phyloP scores from a whole-genome alignment of 1,140 invertebrate genomes.

The Hetaerina americana region DNA sequence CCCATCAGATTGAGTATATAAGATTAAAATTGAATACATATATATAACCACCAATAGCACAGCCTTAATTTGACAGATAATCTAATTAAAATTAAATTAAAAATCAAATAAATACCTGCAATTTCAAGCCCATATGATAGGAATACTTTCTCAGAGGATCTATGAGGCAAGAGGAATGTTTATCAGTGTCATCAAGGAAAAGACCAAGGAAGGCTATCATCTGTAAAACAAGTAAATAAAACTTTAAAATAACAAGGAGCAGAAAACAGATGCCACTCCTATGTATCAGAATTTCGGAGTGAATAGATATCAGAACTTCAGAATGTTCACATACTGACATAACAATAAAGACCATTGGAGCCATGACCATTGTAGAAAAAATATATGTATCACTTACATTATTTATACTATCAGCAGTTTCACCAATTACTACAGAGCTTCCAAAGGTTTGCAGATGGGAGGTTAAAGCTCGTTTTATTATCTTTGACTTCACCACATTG shows the following conservation, averaged over 20 bases:
- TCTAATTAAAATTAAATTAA: too few species aligned
- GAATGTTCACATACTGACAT: neutral
- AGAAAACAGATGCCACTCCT: too few species aligned
- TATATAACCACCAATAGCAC: too few species aligned
- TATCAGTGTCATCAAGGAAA: constrained; percentile 9
- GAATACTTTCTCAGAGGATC: constrained; percentile 8
- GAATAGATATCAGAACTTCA: too few species aligned
- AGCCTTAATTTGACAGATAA: too few species aligned
- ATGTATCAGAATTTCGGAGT: too few species aligned
- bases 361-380: neutral
- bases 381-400: constrained; percentile 5
- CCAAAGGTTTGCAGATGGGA: constrained; percentile 16
- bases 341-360: neutral
- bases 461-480: constrained; percentile 11
- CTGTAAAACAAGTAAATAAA: constrained; percentile 3
- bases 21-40: too few species aligned
- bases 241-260: neutral
- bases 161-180: constrained; percentile 8
- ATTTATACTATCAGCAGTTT: constrained; percentile 9
- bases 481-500: constrained; percentile 3
- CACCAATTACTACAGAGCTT: constrained; percentile 13
- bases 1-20: too few species aligned
- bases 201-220: constrained; percentile 11
- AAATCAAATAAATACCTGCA: too few species aligned
- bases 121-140: constrained; percentile 8